Base-by-base conservation (phyloP, 2,113 vertebrate species). In the Neotoma lepida region DNA sequence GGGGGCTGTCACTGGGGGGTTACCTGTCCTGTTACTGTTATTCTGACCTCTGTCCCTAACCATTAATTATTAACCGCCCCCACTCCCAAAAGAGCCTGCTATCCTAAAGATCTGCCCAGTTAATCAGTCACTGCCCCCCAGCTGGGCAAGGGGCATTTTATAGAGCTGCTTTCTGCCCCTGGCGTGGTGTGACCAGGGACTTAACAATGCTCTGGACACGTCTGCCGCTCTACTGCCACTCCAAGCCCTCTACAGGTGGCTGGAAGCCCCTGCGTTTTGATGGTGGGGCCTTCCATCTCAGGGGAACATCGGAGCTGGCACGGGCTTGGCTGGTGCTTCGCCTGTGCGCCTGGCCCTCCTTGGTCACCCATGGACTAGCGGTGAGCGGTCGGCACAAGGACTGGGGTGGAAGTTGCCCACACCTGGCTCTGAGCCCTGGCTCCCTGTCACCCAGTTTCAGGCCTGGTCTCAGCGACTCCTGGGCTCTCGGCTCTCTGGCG, bases 391-490 rank as follows among this genome's bases (percentile, higher is more conserved):
- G 26, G 41, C 49, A 41, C 0, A 0, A 28, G 58, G 22, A n/a
- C 24, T 9, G 33, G 44, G 64, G 86, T 41, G 8, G 26, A 18
- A 22, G 12, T 6, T 33, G 20, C 22, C 46, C 2, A 0, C 39
- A 17, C 77, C 82, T 13, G 13, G 8, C 13, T 30, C 89, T 96
- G 89, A 96, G 64, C 41, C n/a, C 24, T 51, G 0, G 0, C 30
- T 88, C n/a, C 46, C 56, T 96, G 84, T 91, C 78, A 54, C 66
- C 64, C 94, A 99, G 99, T 93, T 99, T 44, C 98, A 99, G 98
- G 97, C 97, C 1, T 61, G 98, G 70, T 96, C 98, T 4, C 98
- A 96, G 86, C 95, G 86, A 2, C 86, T 99, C 51, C 94, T 99
- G 93, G 99, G 99, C 3, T 97, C 94, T 76, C 94, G 97, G 28